phyloP scores from a whole-genome alignment of 2,888 invertebrate genomes.

The Meandrusa payeni region DNA sequence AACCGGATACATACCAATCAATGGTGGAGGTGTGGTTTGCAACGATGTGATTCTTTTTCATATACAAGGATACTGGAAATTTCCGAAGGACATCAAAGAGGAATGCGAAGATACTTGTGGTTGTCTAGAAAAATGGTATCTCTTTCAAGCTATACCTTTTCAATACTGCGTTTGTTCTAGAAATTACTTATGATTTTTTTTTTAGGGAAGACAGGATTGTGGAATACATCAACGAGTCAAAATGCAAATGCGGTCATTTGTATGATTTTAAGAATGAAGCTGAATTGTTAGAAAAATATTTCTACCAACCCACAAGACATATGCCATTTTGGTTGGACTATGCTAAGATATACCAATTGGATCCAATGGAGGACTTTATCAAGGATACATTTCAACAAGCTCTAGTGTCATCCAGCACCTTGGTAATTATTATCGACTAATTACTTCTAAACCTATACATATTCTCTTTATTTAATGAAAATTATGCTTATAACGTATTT shows the following conservation, averaged over 20 bases:
- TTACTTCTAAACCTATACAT: too few relatives aligned
- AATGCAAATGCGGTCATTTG: constrained; percentile 62
- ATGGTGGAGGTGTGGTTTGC: constrained; percentile 41
- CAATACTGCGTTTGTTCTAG: too few relatives aligned
- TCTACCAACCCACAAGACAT: constrained; percentile 50
- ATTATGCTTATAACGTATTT: too few relatives aligned
- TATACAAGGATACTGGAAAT: constrained; percentile 53
- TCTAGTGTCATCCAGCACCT: too few relatives aligned
- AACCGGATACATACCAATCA: constrained; percentile 58
- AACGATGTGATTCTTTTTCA: constrained; percentile 38
- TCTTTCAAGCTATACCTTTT: too few relatives aligned
- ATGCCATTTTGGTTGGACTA: constrained; percentile 51
- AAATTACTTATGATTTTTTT: too few relatives aligned
- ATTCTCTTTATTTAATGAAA: too few relatives aligned
- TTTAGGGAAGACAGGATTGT: constrained; percentile 51
- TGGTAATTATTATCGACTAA: too few relatives aligned
- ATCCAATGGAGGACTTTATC: constrained; percentile 62
- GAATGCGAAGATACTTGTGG: constrained; percentile 53
- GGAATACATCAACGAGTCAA: constrained; percentile 49
- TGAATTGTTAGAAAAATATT: constrained; percentile 51
- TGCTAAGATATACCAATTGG: constrained; percentile 61
- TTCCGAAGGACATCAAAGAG: constrained; percentile 38
- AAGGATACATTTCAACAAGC: constrained; percentile 51
- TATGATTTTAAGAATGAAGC: constrained; percentile 55
- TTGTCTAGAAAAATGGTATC: constrained; percentile 56